Base-by-base conservation (phyloP, 1,140 invertebrate genomes). In the Sycophaga agraensis region DNA sequence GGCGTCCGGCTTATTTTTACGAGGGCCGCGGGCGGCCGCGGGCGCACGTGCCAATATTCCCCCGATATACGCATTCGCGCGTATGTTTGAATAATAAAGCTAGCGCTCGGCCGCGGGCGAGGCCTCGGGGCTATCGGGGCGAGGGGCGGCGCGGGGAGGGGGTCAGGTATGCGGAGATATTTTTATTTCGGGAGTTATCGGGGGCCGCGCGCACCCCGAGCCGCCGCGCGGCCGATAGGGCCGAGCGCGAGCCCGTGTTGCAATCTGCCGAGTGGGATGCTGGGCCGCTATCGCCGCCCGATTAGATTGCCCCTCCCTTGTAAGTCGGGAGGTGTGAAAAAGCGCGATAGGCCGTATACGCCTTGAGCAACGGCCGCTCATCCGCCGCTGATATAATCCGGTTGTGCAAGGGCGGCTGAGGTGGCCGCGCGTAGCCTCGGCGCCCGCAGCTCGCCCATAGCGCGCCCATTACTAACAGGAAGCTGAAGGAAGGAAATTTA, bases 111-210 rank as follows among this genome's bases (percentile, higher is more conserved):
- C 1, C 17, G 2, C 17, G 21, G 21, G 17, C 9, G 21, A 3
- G 11, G 7, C 4, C 17, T 42, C 39, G 16, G 21, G 6, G 17
- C 4, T 39, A 5, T 42, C 17, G 21, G 1, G 7, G 21, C 0
- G 2, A 24, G 45, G 26, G 26, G 26, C 31, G 45, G 34, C 37
- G 35, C 39, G n/a, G 21, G 24, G 19, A 42, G 48, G 50, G 54
- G 56, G 43, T 19, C 57, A 43, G 39, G 58, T 57, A 61, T 53
- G 48, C 49, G 54, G 39, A 54, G 56, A 48, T 48, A 58, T 49
- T 49, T 58, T 58, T 58, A 58, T 58, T 58, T 58, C 16, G 22
- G 21, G 35, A 40, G 28, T 58, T 57, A 57, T 48, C 43, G 34
- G 48, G 43, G 31, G 14, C 2, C 11, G 11, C 11, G 8, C 21